phyloP scores from a whole-genome alignment of 2,797 vertebrate species.

The Enteromius argenteus region DNA sequence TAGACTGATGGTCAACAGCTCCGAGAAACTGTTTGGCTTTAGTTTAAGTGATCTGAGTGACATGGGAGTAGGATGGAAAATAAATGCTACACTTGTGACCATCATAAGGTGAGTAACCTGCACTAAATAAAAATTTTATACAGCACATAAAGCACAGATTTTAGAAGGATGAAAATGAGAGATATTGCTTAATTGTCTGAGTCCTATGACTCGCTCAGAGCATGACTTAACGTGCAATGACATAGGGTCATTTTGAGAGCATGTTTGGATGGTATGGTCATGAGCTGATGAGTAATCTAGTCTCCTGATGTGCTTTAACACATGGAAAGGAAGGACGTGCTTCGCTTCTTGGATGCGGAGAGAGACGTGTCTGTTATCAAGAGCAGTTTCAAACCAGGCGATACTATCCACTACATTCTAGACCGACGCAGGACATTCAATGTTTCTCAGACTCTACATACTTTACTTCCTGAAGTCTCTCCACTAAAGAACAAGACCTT shows the following conservation, averaged over 20 bases:
- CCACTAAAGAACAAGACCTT: constrained; percentile 88
- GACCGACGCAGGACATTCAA: constrained; percentile 86
- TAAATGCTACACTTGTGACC: constrained; percentile 85
- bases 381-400: constrained; percentile 88
- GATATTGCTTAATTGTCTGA: background rate
- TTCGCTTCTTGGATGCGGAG: constrained; percentile 88
- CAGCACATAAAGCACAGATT: background rate
- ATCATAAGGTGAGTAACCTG: constrained; percentile 83
- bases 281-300: background rate
- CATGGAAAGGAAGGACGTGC: constrained; percentile 84
- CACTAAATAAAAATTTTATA: background rate
- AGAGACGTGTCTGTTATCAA: constrained; percentile 88
- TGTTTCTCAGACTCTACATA: constrained; percentile 84
- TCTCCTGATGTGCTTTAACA: background rate
- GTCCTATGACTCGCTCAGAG: background rate
- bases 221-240: no score
- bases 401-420: constrained; percentile 87
- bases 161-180: background rate
- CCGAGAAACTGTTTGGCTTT: constrained; percentile 79
- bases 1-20: constrained; percentile 83
- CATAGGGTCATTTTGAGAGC: background rate
- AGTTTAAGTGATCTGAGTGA: constrained; percentile 77
- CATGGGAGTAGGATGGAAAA: constrained; percentile 80
- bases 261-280: background rate
- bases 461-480: constrained; percentile 87